Percentiles rank a stretch among this genome's conserved stretches.
Evolutionary conservation across 2,888 invertebrate species (phyloP).

Genomic region (Drosophila sordidula): DNA sequence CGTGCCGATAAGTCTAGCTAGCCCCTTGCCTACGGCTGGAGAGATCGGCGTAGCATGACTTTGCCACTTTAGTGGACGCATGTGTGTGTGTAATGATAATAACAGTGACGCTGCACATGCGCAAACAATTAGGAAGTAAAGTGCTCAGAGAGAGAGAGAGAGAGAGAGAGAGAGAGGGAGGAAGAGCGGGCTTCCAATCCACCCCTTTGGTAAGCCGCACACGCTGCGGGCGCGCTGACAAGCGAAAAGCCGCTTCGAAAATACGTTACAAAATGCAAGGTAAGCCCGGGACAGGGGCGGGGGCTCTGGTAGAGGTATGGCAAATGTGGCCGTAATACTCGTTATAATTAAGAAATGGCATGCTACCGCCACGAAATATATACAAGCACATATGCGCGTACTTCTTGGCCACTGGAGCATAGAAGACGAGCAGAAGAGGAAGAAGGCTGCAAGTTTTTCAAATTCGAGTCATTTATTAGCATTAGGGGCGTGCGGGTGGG

Average conservation of each 20-base stretch:
- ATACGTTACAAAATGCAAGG: constrained; percentile 78
- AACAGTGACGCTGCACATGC: constrained; percentile 80
- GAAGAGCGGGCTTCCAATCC: constrained; percentile 36
- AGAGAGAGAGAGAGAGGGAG: constrained; percentile 8
- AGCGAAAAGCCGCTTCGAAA: constrained; percentile 52
- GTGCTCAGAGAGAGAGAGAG: constrained; percentile 34
- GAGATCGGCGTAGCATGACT: constrained; percentile 62
- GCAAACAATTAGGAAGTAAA: constrained; percentile 78
- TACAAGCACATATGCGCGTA: constrained; percentile 22
- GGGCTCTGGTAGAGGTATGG: constrained; percentile 1
- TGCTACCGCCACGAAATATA: constrained; percentile 30
- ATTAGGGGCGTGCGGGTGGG: too few species aligned
- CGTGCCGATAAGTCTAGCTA: constrained; percentile 63
- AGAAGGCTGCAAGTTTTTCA: constrained; percentile 40
- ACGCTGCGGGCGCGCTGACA: constrained; percentile 64
- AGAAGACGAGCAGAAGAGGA: constrained; percentile 44
- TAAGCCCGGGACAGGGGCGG: constrained; percentile 17
- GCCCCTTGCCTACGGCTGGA: background rate
- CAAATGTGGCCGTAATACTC: constrained; percentile 43
- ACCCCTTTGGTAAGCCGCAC: constrained; percentile 65
- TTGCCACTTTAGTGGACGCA: constrained; percentile 53
- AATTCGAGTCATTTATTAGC: constrained; percentile 55
- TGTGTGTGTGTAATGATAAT: constrained; percentile 63
- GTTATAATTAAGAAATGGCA: constrained; percentile 78
- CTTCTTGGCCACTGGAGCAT: constrained; percentile 69